Base-by-base conservation (phyloP, 2,888 invertebrate genomes). In the Branchinecta sandiegonensis region DNA sequence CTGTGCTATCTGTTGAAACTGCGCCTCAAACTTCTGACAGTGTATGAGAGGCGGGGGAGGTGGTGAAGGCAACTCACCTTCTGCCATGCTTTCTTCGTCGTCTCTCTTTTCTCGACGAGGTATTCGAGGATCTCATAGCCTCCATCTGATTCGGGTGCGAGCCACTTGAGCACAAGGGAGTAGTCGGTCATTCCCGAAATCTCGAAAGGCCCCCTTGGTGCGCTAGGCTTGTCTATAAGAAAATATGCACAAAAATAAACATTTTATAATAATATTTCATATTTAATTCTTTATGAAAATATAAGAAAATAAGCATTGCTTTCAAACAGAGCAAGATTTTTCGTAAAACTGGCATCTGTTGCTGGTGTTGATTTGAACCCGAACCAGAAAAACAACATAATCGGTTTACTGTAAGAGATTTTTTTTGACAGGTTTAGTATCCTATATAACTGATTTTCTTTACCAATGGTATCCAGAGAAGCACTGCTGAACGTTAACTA, bases 71-170 rank as follows among this genome's bases (percentile, higher is more conserved):
- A 37, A 37, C 88, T 87, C 70, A 87, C 82, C 75, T 85, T 85
- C 73, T 85, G 85, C 86, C 90, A 94, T 67, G 83, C 82, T 73
- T 86, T 86, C 76, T 87, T 87, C 70, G 83, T 83, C 67, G 85
- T 82, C 78, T 90, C 89, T 75, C 85, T 85, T 72, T 87, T 87
- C 79, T 93, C 91, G 64, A 94, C 83, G 67, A 85, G 84, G 76
- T 93, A 94, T 77, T 92, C 90, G 2, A 86, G 81, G 71, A 94
- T 87, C 48, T 88, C 86, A 50, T 89, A 85, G 3, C 94, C 94
- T 50, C 95, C 95, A 77, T 94, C 91, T 72, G 81, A 84, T 77
- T 88, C 87, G 0, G 94, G 87, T 69, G 88, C 84, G 75, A 87
- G 83, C 94, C 93, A 94, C 70, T 86, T 84, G 68, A 94, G 81